Conservation (phyloP, 2,888 invertebrate species). For the Ptilodon capucinus region DNA sequence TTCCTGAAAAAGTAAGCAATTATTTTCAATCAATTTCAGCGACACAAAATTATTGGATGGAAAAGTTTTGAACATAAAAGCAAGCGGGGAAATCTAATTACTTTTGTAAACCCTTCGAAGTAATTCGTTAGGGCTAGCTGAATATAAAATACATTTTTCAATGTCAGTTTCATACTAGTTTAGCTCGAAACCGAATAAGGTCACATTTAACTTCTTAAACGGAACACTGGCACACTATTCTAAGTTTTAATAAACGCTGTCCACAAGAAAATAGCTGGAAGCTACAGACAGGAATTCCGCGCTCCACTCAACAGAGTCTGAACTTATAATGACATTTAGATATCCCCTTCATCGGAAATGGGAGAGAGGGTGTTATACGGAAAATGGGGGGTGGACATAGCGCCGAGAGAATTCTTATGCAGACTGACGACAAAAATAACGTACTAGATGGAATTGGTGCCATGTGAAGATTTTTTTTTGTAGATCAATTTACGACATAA, state of each 20-base stretch:
- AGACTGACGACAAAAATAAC: neutral
- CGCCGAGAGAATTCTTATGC: constrained; percentile 16
- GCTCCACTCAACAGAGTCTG: constrained; percentile 43
- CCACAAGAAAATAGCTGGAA: constrained; percentile 53
- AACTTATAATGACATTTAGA: constrained; percentile 81
- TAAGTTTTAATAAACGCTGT: constrained; percentile 48
- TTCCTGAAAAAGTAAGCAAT: too few species aligned
- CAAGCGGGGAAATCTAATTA: too few species aligned
- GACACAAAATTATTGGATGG: too few species aligned
- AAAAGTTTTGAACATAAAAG: too few species aligned
- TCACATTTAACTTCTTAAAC: constrained; percentile 9
- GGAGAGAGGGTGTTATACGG: constrained; percentile 4
- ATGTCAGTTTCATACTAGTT: neutral
- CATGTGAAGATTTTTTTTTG: too few species aligned
- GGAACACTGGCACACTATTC: constrained; percentile 34
- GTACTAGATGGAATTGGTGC: too few species aligned
- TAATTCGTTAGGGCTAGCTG: too few species aligned
- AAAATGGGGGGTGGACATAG: constrained; percentile 8
- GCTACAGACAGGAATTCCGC: constrained; percentile 57
- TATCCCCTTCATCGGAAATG: constrained; percentile 67
- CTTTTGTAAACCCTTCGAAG: too few species aligned
- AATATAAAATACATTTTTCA: too few species aligned
- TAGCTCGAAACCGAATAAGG: neutral
- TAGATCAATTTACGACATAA: too few species aligned
- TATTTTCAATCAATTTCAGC: too few species aligned